Base-by-base conservation (phyloP, 1,140 invertebrate species). In the Zaprionus africanus region DNA sequence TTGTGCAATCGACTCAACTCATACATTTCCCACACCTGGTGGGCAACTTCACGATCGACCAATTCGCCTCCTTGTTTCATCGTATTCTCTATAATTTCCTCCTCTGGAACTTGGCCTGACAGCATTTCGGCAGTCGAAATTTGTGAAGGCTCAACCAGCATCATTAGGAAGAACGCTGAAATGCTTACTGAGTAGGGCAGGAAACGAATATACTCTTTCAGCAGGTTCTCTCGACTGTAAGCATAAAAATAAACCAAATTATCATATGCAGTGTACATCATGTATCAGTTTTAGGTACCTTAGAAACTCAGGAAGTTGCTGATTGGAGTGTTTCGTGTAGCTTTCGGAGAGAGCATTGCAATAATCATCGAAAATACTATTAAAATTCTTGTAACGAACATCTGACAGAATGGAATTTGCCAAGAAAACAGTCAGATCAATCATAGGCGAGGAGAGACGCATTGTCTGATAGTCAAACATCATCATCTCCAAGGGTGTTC, bases 391-490 rank as follows among this genome's bases (percentile, higher is more conserved):
- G 7, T 73, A 36, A 0, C 92, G 84, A 2, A 92, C 79, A 13
- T 87, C 87, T 0, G 78, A 65, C 17, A 76, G 81, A 2, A 81
- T 46, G 12, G 92, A 92, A 0, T 80, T 13, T 0, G 79, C 60
- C 19, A 93, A 53, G 6, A 91, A 92, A 0, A 86, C 57, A 0
- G 66, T 22, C 0, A 93, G 63, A 70, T 93, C 92, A 1, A 92
- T 58, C 92, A 93, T 93, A 56, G 92, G 92, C 13, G 92, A 93
- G 19, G 73, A 82, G 4, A 82, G 28, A 0, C 92, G 69, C 43
- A 93, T 17, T 0, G 92, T 93, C 65, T 93, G 92, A 56, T 91
- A 91, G 72, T 93, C 92, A 43, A 93, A 93, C 92, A 92, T 93
- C 78, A 92, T 91, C 15, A 81, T 76, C 11, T 86, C 90, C 56